A percentile compares a stretch with the other conserved stretches of the same genome.
Conservation (phyloP, 2,797 vertebrate species). For the Eutrigla gurnardus region DNA sequence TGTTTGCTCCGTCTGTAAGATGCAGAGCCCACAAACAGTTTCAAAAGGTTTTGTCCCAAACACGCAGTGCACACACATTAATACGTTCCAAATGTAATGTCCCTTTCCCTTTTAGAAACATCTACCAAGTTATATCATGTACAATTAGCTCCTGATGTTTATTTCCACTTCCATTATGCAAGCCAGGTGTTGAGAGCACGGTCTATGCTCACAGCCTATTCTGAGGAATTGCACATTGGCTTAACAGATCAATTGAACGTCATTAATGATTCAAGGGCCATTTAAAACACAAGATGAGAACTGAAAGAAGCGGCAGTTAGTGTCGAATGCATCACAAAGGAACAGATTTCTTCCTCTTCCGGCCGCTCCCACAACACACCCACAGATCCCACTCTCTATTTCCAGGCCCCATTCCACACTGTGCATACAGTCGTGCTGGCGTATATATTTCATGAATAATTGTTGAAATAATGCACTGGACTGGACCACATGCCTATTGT, state of each 20-base stretch:
- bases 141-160: slow-evolving; percentile 28
- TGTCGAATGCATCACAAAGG: slow-evolving; percentile 11
- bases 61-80: slow-evolving; percentile 20
- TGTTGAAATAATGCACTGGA: not conserved
- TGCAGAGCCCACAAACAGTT: slow-evolving; percentile 32
- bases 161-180: slow-evolving; percentile 28
- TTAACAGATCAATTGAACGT: slow-evolving; percentile 36
- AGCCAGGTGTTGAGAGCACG: slow-evolving; percentile 44
- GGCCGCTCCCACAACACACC: slow-evolving; percentile 21
- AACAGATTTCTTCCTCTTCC: slow-evolving; percentile 26
- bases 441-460: not conserved
- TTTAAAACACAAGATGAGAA: slow-evolving; percentile 29
- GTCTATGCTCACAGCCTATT: slow-evolving; percentile 9
- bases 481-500: not conserved
- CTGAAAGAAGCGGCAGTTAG: slow-evolving; percentile 37
- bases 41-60: slow-evolving; percentile 18
- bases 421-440: slow-evolving; percentile 14
- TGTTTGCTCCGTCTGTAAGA: slow-evolving; percentile 33
- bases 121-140: slow-evolving; percentile 48
- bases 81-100: slow-evolving; percentile 51
- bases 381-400: slow-evolving; percentile 9
- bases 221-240: slow-evolving; percentile 3
- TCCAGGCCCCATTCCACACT: not conserved
- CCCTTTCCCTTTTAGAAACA: slow-evolving; percentile 27
- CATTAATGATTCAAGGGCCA: slow-evolving; percentile 23